Conservation (phyloP, 2,888 invertebrate species). For the Vanessa cardui region DNA sequence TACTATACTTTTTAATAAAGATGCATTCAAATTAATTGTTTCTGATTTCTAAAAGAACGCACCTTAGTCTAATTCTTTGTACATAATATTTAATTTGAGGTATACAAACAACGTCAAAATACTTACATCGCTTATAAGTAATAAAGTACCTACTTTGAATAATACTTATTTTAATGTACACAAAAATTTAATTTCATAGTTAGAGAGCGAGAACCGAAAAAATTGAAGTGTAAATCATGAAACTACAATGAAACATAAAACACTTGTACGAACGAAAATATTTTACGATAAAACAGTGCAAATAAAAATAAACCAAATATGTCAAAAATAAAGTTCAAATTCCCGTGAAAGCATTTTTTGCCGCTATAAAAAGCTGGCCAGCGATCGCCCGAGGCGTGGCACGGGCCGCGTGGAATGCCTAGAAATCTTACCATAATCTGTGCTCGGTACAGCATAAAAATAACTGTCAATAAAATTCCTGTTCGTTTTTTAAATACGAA, state of each 20-base stretch:
- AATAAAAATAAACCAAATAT: slow-evolving; percentile 43
- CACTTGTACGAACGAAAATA: slow-evolving; percentile 47
- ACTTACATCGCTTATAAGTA: too few species aligned
- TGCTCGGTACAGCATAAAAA: slow-evolving; percentile 54
- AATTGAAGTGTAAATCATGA: slow-evolving; percentile 45
- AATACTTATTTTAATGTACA: background rate
- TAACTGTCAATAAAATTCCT: slow-evolving; percentile 44
- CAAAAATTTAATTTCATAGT: slow-evolving; percentile 5
- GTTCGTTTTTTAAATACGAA: background rate
- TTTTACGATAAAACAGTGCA: slow-evolving; percentile 18
- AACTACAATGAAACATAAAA: slow-evolving; percentile 60
- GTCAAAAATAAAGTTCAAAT: slow-evolving; percentile 41
- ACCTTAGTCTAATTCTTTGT: too few species aligned
- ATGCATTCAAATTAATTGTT: too few species aligned
- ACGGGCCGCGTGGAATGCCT: slow-evolving; percentile 63
- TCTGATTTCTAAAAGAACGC: too few species aligned
- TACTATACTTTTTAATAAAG: too few species aligned
- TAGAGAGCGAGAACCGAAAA: slow-evolving; percentile 17
- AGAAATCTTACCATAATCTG: slow-evolving; percentile 59
- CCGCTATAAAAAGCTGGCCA: slow-evolving; percentile 43
- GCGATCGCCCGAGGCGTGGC: slow-evolving; percentile 63
- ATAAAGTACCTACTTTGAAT: too few species aligned
- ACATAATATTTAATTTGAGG: background rate
- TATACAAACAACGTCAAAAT: background rate
- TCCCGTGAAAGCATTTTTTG: slow-evolving; percentile 31